Evolutionary conservation across 2,888 invertebrate species (phyloP).

Genomic region (Sinhomidia bicolor): DNA sequence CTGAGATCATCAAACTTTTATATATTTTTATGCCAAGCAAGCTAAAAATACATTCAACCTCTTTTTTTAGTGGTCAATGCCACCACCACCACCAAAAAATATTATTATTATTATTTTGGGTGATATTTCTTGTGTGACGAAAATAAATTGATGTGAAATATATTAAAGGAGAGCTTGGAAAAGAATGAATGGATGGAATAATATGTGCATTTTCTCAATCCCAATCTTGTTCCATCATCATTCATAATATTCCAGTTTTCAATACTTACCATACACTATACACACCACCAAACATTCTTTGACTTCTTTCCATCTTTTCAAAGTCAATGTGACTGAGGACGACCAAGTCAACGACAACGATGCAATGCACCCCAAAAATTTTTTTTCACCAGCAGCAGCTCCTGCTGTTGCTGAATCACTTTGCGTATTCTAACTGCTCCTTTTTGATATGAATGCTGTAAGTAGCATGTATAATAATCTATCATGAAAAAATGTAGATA

Average conservation of each 20-base stretch:
- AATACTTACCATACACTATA: no score
- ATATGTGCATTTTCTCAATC: conserved; percentile 11
- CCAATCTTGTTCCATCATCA: not conserved
- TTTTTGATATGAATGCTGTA: no score
- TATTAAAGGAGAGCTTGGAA: conserved; percentile 1
- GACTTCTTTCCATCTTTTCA: conserved; percentile 59
- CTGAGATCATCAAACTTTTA: no score
- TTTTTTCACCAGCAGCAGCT: not conserved
- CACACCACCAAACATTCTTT: conserved; percentile 19
- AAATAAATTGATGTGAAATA: conserved; percentile 25
- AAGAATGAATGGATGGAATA: conserved; percentile 12
- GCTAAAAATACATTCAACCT: no score
- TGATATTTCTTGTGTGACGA: not conserved
- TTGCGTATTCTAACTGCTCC: not conserved
- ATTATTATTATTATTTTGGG: not conserved
- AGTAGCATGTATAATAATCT: conserved; percentile 18
- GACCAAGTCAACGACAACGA: no score
- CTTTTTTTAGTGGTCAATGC: conserved; percentile 44
- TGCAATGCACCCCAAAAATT: conserved; percentile 48
- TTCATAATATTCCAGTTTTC: conserved; percentile 16
- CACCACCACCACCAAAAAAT: no score
- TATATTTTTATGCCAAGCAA: no score
- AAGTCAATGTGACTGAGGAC: conserved; percentile 68
- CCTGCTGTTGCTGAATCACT: conserved; percentile 9
- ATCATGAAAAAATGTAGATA: not conserved